phyloP scores from a whole-genome alignment of 2,113 vertebrate species.

The Podocnemis expansa region DNA sequence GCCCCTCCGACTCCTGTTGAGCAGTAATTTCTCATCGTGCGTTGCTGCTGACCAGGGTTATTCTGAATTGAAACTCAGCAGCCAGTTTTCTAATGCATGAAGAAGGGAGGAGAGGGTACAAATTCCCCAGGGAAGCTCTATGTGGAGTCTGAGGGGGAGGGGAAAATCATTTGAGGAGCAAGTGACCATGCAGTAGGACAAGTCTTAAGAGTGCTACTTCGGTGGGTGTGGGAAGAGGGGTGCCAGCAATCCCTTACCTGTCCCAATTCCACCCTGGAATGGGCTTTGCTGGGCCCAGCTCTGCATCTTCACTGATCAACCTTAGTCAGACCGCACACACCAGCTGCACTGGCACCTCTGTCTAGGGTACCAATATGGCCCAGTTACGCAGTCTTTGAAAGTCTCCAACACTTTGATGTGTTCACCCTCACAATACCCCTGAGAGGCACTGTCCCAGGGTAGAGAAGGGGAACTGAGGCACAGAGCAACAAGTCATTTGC shows the following conservation, averaged over 20 bases:
- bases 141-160: neutral
- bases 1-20: neutral
- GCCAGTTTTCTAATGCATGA: too few relatives aligned
- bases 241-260: neutral
- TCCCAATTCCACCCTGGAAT: neutral
- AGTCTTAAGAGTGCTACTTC: neutral
- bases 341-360: neutral
- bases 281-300: neutral
- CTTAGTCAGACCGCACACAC: neutral
- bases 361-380: neutral
- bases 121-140: neutral
- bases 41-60: accelerated
- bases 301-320: neutral
- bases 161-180: neutral
- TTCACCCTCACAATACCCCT: neutral
- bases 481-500: neutral
- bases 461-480: neutral
- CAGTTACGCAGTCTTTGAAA: neutral
- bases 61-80: neutral
- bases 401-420: too few relatives aligned
- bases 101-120: neutral
- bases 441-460: neutral
- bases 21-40: too few relatives aligned
- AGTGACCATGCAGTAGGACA: neutral
- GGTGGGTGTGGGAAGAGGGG: neutral